Conservation (phyloP, 2,888 invertebrate species). For the Athrips mouffetella region DNA sequence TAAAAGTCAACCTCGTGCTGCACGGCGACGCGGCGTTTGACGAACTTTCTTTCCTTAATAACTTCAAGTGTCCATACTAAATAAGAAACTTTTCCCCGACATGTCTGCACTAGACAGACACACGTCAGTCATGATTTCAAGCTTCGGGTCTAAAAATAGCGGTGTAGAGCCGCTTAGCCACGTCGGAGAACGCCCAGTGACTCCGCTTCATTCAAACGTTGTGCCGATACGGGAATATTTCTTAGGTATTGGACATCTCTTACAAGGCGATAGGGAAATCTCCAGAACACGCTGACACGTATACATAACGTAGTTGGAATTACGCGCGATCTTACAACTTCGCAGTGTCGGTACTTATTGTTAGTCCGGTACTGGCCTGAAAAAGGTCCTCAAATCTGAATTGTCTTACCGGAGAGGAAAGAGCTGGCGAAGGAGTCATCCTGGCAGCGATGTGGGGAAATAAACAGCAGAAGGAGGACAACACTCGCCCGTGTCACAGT, state of each 20-base stretch:
- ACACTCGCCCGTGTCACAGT: slow-evolving; percentile 40
- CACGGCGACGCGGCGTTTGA: background rate
- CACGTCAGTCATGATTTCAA: background rate
- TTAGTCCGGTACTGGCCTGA: slow-evolving; percentile 13
- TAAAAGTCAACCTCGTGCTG: too few species aligned
- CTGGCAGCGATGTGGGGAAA: slow-evolving; percentile 57
- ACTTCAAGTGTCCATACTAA: background rate
- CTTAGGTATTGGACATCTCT: too few species aligned
- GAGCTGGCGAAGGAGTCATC: slow-evolving; percentile 90
- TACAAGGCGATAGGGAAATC: background rate
- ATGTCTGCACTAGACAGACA: background rate
- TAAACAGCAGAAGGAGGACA: slow-evolving; percentile 39
- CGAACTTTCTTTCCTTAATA: background rate
- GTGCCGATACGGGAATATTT: too few species aligned
- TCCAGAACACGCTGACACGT: slow-evolving; percentile 1
- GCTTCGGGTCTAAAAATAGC: slow-evolving; percentile 2
- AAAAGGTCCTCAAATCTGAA: background rate
- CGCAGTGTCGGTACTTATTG: slow-evolving; percentile 1
- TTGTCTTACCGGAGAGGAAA: slow-evolving; percentile 85
- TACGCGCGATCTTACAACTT: background rate
- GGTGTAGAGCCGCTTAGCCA: background rate
- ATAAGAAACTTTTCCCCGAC: background rate
- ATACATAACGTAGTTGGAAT: background rate
- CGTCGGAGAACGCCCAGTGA: background rate
- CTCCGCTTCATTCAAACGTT: background rate